phyloP scores from a whole-genome alignment of 2,113 vertebrate species.

The Eulemur rufifrons region DNA sequence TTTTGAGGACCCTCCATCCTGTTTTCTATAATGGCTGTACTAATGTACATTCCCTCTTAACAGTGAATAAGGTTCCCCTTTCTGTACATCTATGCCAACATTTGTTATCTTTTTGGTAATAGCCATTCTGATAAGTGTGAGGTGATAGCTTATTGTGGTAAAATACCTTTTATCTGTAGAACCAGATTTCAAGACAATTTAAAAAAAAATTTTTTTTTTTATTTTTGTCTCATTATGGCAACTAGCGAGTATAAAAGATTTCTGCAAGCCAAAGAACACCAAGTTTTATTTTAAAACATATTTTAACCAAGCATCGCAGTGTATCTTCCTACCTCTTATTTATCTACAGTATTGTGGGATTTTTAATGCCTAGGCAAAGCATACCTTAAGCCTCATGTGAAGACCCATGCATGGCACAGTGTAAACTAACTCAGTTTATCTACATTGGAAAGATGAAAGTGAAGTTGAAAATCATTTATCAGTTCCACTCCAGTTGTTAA shows the following conservation, averaged over 20 bases:
- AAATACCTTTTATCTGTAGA: conserved; percentile 37
- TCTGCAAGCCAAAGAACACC: conserved; percentile 45
- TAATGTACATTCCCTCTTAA: background rate
- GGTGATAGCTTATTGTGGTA: background rate
- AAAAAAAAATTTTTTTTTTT: background rate
- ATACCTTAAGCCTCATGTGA: conserved; percentile 58
- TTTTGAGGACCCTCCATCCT: background rate
- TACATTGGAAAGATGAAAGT: conserved; percentile 76
- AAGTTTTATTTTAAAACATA: conserved; percentile 58
- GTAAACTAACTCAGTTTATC: conserved; percentile 73
- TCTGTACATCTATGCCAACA: background rate
- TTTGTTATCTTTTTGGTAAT: background rate
- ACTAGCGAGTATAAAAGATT: conserved; percentile 45
- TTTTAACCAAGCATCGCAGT: conserved; percentile 51
- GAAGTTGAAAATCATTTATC: conserved; percentile 81
- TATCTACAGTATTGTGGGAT: conserved; percentile 65
- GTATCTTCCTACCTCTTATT: conserved; percentile 66
- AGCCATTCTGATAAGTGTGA: background rate
- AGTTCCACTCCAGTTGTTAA: conserved; percentile 76
- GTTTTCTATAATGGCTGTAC: background rate
- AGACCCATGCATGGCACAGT: conserved; percentile 48
- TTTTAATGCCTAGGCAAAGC: conserved; percentile 53
- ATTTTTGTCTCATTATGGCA: conserved; percentile 39
- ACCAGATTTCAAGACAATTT: conserved; percentile 50
- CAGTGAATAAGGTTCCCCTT: background rate